A percentile compares a stretch with the other conserved stretches of the same genome.
Evolutionary conservation across 1,140 invertebrate genomes (phyloP).

Genomic region (Myzus persicae): DNA sequence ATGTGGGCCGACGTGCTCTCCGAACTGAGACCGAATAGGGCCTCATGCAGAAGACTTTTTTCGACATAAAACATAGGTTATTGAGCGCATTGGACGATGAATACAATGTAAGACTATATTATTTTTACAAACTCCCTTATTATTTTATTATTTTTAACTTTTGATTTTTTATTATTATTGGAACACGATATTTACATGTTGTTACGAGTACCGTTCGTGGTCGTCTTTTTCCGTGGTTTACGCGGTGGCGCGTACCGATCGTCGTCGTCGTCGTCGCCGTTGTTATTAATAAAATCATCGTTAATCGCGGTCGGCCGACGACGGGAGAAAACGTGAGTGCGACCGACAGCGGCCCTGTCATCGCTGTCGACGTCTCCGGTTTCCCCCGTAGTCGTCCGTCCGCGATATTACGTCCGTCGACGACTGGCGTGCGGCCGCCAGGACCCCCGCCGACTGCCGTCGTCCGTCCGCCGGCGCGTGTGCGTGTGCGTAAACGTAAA

Average conservation of each 20-base stretch:
- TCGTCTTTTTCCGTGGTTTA: constrained; percentile 6
- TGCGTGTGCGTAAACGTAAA: neutral
- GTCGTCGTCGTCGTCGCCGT: neutral
- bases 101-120: constrained; percentile 70
- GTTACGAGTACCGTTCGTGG: neutral
- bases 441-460: neutral
- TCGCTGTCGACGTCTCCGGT: constrained; percentile 2
- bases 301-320: neutral
- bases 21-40: constrained; percentile 65
- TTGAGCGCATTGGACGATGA: constrained; percentile 71
- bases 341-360: neutral
- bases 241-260: neutral
- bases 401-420: neutral
- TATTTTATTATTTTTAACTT: constrained; percentile 11
- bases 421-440: neutral
- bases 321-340: constrained; percentile 22
- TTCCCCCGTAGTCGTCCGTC: neutral
- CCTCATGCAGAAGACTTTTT: constrained; percentile 70
- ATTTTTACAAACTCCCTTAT: constrained; percentile 56
- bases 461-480: neutral
- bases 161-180: constrained; percentile 9
- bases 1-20: constrained; percentile 64
- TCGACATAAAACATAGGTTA: constrained; percentile 72
- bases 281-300: neutral
- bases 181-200: neutral